Percentiles rank a stretch among this genome's conserved stretches.
phyloP scores from a whole-genome alignment of 2,888 invertebrate genomes.

The Chesias legatella region DNA sequence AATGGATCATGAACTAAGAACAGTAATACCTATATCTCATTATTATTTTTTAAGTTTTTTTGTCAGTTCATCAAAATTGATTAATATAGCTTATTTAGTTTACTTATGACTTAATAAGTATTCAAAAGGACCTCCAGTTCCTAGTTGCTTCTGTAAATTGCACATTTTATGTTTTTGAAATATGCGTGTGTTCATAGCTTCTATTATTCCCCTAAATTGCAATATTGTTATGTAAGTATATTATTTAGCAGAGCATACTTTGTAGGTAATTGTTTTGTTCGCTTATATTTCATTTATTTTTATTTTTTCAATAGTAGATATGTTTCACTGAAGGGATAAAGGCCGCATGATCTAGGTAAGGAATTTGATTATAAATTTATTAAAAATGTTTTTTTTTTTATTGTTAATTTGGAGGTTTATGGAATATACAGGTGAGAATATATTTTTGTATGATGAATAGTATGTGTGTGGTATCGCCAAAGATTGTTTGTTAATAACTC shows the following conservation, averaged over 20 bases:
- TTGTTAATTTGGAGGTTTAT: slow-evolving; percentile 2
- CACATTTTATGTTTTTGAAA: slow-evolving; percentile 21
- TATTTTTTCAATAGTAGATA: slow-evolving; percentile 1
- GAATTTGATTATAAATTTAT: slow-evolving; percentile 13
- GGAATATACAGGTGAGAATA: slow-evolving; percentile 23
- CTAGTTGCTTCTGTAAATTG: neutral
- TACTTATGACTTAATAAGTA: too few relatives aligned
- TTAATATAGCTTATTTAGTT: too few relatives aligned
- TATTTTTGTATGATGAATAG: too few relatives aligned
- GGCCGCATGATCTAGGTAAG: slow-evolving; percentile 12
- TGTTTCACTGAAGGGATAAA: slow-evolving; percentile 1
- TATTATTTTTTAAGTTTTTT: too few relatives aligned
- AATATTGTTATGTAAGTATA: slow-evolving; percentile 5
- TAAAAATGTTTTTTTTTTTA: slow-evolving; percentile 11
- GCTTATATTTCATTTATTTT: slow-evolving; percentile 8
- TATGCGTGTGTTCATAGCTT: slow-evolving; percentile 74
- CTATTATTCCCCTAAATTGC: slow-evolving; percentile 22
- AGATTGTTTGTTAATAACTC: too few relatives aligned
- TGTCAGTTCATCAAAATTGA: too few relatives aligned
- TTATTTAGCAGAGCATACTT: too few relatives aligned
- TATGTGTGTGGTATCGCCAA: too few relatives aligned
- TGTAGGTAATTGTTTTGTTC: slow-evolving; percentile 14
- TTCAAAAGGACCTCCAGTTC: too few relatives aligned
- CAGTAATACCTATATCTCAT: too few relatives aligned
- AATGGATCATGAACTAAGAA: too few relatives aligned